Conservation (phyloP, 1,140 invertebrate genomes). For the Drosophila repleta region DNA sequence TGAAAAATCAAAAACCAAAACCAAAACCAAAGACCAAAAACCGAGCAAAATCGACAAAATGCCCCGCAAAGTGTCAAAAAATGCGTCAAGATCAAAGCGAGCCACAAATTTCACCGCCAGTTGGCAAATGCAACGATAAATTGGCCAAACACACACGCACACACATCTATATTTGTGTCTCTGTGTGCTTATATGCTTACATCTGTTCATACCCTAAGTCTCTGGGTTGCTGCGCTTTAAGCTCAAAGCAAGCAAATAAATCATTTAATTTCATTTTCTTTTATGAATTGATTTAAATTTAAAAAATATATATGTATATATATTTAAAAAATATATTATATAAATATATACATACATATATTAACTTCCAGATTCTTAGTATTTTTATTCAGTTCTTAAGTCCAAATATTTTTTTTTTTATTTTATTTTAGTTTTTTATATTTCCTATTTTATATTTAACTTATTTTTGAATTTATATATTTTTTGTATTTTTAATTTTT, state of each 20-base stretch:
- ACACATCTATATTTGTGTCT: not conserved
- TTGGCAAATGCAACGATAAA: conserved; percentile 80
- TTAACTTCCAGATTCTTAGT: too few relatives aligned
- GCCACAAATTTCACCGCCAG: conserved; percentile 69
- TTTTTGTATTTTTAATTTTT: too few relatives aligned
- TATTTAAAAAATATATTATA: too few relatives aligned
- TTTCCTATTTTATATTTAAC: too few relatives aligned
- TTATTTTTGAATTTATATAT: too few relatives aligned
- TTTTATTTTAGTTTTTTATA: too few relatives aligned
- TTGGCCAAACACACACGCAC: conserved; percentile 58
- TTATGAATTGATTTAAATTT: not conserved
- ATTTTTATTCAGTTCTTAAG: too few relatives aligned
- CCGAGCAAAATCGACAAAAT: conserved; percentile 53
- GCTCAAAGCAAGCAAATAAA: too few relatives aligned
- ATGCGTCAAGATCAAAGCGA: conserved; percentile 80
- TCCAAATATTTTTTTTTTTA: too few relatives aligned
- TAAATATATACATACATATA: too few relatives aligned
- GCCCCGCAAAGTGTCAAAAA: conserved; percentile 76
- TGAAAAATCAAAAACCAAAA: conserved; percentile 15
- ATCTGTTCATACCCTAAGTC: conserved; percentile 12
- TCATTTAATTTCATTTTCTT: too few relatives aligned
- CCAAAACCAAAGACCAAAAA: conserved; percentile 31
- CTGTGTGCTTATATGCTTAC: not conserved
- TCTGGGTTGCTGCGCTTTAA: conserved; percentile 1
- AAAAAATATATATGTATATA: too few relatives aligned